Percentiles rank a stretch among this genome's conserved stretches.
Conservation (phyloP, 2,888 invertebrate species). For the Trissoscelio sp. region DNA sequence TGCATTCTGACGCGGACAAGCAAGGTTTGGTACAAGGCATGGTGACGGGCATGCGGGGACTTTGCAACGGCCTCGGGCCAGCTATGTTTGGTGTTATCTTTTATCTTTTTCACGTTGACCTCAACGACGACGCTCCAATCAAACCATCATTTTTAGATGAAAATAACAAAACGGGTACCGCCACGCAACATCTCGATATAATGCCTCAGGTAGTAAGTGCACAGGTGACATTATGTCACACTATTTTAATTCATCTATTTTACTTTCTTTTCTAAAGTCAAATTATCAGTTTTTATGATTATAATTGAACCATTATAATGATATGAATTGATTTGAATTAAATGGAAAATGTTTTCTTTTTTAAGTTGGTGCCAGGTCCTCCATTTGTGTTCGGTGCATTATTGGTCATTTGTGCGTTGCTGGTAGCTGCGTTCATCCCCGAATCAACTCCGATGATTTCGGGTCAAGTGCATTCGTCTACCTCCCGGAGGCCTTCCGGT, state of each 20-base stretch:
- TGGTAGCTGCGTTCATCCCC: constrained; percentile 95
- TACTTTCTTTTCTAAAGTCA: too few species aligned
- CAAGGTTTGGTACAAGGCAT: constrained; percentile 99
- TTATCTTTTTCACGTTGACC: constrained; percentile 98
- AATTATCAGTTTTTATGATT: too few species aligned
- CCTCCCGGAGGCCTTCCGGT: constrained; percentile 86
- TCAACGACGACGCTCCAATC: constrained; percentile 89
- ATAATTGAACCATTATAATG: too few species aligned
- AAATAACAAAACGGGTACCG: constrained; percentile 82
- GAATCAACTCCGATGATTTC: constrained; percentile 85
- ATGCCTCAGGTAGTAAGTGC: constrained; percentile 83
- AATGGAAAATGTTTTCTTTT: too few species aligned
- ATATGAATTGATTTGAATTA: too few species aligned
- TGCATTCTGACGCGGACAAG: constrained; percentile 98
- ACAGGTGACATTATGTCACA: constrained; percentile 18
- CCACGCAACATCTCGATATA: constrained; percentile 84
- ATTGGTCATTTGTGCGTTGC: constrained; percentile 96
- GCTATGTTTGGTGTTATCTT: constrained; percentile 99
- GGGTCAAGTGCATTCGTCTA: constrained; percentile 85
- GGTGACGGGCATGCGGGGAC: constrained; percentile 98
- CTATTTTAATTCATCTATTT: neutral
- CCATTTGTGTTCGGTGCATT: constrained; percentile 99
- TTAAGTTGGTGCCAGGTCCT: constrained; percentile 96
- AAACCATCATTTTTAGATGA: constrained; percentile 83
- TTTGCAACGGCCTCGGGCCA: constrained; percentile 99